Evolutionary conservation across 64 coral and sea anemone species (phyloP).

Genomic region (Pocillopora verrucosa): DNA sequence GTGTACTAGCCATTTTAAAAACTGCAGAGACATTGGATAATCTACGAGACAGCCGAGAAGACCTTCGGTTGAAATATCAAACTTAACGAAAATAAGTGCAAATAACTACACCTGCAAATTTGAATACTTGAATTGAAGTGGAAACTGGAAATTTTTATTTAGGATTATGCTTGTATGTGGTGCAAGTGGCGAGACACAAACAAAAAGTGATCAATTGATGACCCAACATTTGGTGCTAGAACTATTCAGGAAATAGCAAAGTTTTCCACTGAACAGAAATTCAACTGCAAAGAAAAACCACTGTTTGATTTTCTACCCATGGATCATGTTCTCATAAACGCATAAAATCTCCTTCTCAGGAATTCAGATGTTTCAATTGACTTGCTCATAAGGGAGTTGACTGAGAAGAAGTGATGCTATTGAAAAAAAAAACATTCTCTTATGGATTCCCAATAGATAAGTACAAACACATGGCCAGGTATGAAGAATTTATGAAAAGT

Average conservation of each 20-base stretch:
- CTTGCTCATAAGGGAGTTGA: constrained; percentile 51
- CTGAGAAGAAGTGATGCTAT: constrained; percentile 49
- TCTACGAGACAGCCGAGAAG: too few relatives aligned
- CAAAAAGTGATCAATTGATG: constrained; percentile 58
- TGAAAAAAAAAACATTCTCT: constrained; percentile 41
- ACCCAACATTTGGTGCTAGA: constrained; percentile 49
- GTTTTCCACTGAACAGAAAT: constrained; percentile 39
- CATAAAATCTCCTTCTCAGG: constrained; percentile 57
- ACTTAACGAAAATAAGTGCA: too few relatives aligned
- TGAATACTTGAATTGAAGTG: constrained; percentile 72
- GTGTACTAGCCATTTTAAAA: constrained; percentile 29
- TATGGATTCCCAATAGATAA: constrained; percentile 39
- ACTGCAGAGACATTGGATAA: too few relatives aligned
- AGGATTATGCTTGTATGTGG: constrained; percentile 73
- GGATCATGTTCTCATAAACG: constrained; percentile 40
- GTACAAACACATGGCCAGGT: constrained; percentile 64
- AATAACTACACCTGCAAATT: background rate
- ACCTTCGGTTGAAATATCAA: too few relatives aligned
- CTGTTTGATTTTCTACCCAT: constrained; percentile 63
- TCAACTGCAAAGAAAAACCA: constrained; percentile 41
- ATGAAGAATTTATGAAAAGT: constrained; percentile 33
- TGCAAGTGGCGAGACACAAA: constrained; percentile 58
- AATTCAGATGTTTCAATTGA: constrained; percentile 74
- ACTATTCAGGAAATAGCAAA: constrained; percentile 45
- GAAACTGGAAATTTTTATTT: constrained; percentile 66